Conservation (phyloP, 2,113 vertebrate genomes). For the Isichthys henryi region DNA sequence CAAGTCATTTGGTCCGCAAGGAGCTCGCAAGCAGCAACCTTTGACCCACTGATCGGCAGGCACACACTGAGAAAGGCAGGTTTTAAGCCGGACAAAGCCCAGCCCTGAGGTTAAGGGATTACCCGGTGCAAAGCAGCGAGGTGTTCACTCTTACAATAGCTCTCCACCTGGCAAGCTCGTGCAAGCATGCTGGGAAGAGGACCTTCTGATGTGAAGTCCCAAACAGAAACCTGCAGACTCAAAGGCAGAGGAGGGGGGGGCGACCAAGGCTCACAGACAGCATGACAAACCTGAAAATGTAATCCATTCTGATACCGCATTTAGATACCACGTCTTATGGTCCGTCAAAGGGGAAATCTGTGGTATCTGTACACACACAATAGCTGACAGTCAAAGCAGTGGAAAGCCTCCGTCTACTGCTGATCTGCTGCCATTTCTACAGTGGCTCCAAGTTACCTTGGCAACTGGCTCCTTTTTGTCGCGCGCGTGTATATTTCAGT, state of each 20-base stretch:
- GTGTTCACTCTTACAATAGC: not conserved
- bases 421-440: slow-evolving; percentile 7
- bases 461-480: not conserved
- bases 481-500: not conserved
- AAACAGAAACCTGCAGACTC: not conserved
- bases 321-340: not conserved
- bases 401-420: not conserved
- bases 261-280: not conserved
- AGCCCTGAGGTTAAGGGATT: not conserved
- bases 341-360: not conserved
- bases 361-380: not conserved
- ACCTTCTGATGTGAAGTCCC: not conserved
- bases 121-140: not conserved
- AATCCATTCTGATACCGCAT: not conserved
- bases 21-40: not conserved
- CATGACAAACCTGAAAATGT: not conserved
- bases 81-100: not conserved
- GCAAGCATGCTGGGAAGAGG: not conserved
- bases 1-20: not conserved
- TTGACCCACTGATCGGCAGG: not conserved
- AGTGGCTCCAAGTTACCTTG: slow-evolving; percentile 20
- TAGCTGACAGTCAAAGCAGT: slow-evolving; percentile 14
- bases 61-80: not conserved
- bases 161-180: not conserved
- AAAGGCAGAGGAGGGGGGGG: not conserved